Conservation (phyloP, 2,113 vertebrate species). For the Hippoglossus stenolepis region DNA sequence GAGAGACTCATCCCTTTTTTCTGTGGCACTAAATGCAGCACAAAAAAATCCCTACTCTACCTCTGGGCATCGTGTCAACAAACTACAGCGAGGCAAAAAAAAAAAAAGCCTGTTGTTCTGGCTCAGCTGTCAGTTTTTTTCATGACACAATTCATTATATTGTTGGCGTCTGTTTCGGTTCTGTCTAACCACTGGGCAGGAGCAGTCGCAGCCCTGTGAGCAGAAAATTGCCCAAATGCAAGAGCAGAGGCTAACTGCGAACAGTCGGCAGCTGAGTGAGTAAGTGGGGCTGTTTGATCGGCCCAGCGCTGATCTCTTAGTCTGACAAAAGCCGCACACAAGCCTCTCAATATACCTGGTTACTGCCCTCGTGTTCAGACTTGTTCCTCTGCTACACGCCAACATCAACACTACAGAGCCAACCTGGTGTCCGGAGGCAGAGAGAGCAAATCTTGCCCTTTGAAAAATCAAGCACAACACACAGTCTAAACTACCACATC, state of each 20-base stretch:
- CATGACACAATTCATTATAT: conserved; percentile 66
- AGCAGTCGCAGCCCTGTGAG: conserved; percentile 29
- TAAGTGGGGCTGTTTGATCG: neutral
- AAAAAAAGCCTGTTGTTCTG: conserved; percentile 59
- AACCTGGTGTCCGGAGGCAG: neutral
- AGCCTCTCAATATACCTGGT: conserved; percentile 25
- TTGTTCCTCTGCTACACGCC: conserved; percentile 29
- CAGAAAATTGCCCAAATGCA: conserved; percentile 24
- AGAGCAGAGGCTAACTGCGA: conserved; percentile 10
- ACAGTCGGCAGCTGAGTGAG: conserved; percentile 12
- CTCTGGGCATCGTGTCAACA: conserved; percentile 57
- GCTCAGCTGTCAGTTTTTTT: conserved; percentile 61
- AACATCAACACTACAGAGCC: neutral
- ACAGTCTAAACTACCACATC: conserved; percentile 21
- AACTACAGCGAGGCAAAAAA: conserved; percentile 48
- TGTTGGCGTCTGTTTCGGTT: conserved; percentile 43
- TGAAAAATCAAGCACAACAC: conserved; percentile 5
- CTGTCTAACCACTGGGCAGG: conserved; percentile 21
- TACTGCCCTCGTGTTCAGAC: conserved; percentile 30
- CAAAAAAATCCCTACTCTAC: conserved; percentile 34
- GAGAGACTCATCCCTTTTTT: conserved; percentile 27
- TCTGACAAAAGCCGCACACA: neutral
- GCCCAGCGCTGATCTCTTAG: neutral
- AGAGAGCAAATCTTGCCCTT: neutral
- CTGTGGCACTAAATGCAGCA: conserved; percentile 39